These are phyloP conservation scores for Belonocnema kinseyi DNA, from an alignment of 1,140 invertebrate species.

Conservation along the genomic window DNA sequence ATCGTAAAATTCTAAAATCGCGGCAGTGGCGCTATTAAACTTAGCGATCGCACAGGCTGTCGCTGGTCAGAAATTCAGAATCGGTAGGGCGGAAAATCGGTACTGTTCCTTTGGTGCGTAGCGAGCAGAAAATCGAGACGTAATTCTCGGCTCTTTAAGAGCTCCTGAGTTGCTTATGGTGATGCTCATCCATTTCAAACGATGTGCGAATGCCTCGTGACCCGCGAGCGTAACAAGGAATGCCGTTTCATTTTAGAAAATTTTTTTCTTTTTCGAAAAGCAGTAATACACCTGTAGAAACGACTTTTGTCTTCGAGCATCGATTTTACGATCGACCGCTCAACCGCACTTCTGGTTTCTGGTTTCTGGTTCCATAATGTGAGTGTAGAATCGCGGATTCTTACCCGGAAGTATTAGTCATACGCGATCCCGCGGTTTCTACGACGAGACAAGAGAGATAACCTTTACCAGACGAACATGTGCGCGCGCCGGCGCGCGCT, in stretches of 20 bases:
- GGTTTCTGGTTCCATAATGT: constrained; percentile 45
- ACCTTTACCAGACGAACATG: no score
- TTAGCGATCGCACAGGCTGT: constrained; percentile 24
- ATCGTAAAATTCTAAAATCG: constrained; percentile 16
- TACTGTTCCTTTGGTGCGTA: constrained; percentile 49
- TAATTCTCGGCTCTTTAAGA: constrained; percentile 42
- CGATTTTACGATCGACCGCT: constrained; percentile 49
- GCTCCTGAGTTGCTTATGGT: constrained; percentile 49
- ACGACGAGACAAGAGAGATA: constrained; percentile 29
- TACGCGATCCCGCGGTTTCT: constrained; percentile 37
- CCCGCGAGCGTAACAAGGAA: constrained; percentile 59
- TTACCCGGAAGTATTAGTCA: constrained; percentile 51
- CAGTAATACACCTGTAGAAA: background rate
- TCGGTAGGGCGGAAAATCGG: constrained; percentile 58
- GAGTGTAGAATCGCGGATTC: constrained; percentile 35
- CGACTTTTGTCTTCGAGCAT: constrained; percentile 6
- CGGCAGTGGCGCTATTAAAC: constrained; percentile 52
- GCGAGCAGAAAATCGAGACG: constrained; percentile 52
- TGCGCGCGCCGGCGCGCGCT: no score
- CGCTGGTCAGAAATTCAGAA: constrained; percentile 25
- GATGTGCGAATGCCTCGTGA: constrained; percentile 54
- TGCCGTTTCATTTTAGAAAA: constrained; percentile 26
- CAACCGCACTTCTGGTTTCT: constrained; percentile 37
- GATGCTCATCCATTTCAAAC: constrained; percentile 46
- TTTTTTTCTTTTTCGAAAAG: background rate